A percentile compares a stretch with the other conserved stretches of the same genome.
Conservation (phyloP, 2,797 vertebrate genomes). For the Gila robusta region DNA sequence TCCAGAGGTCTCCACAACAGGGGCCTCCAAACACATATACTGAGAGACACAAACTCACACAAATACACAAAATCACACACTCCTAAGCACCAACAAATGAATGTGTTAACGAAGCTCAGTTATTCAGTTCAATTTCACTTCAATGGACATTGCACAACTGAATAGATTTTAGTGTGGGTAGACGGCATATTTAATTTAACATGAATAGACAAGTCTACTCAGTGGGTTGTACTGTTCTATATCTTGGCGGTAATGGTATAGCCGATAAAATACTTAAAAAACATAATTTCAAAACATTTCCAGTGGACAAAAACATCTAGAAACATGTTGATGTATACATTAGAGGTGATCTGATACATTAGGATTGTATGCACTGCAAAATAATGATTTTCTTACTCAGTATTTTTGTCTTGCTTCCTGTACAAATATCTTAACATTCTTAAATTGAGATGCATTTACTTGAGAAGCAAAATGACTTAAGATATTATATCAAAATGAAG, state of each 20-base stretch:
- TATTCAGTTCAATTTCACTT: constrained; percentile 28
- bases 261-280: background rate
- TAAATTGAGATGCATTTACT: background rate
- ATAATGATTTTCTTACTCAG: background rate
- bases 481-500: background rate
- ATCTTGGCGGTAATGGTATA: background rate
- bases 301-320: background rate
- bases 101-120: constrained; percentile 30
- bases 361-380: no score
- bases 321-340: background rate
- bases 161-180: background rate
- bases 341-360: no score
- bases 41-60: constrained; percentile 59
- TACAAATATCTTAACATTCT: background rate
- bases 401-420: no score
- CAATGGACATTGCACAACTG: background rate
- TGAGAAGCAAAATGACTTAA: background rate
- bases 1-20: constrained; percentile 72
- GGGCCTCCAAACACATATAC: constrained; percentile 67
- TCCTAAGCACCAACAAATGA: constrained; percentile 48
- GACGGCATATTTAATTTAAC: background rate
- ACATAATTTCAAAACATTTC: background rate
- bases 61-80: constrained; percentile 48
- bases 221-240: background rate
- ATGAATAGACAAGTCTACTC: background rate